Base-by-base conservation (phyloP, 2,113 vertebrate species). In the Morone chrysops region DNA sequence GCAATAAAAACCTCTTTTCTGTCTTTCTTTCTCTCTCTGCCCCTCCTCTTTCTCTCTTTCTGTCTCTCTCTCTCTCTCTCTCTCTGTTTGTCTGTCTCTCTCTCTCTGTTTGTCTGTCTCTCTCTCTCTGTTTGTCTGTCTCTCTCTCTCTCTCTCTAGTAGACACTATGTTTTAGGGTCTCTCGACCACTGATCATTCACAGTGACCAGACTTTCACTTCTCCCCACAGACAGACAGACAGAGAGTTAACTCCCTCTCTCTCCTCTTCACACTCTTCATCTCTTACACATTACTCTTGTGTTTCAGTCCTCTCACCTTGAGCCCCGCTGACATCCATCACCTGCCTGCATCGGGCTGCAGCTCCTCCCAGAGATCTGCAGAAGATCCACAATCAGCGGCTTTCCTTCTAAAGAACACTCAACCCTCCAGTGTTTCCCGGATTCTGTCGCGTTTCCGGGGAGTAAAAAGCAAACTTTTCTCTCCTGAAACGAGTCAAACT, bases 331-430 rank as follows among this genome's bases (percentile, higher is more conserved):
- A 77, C 84, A 60, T 89, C 86, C 92, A 93, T 92, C 92, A 93
- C 84, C 90, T 91, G 90, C 43, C 86, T 71, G 86, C 92, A 93
- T 92, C 78, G 47, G 80, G 70, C 83, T 53, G 75, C 77, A 51
- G 72, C 88, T 78, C 87, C 72, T 85, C 82, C 84, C 76, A 48
- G 10, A 4, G 53, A 51, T 0, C 80, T 65, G 17, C 5, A 25
- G 13, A 59, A 22, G 53, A 72, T 5, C 47, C 65, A 53, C 74
- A 9, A 25, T 4, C 25, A 0, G 0, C 47, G 1, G 22, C 8
- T 16, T 45, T 36, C 1, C 12, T 31, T 31, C 8, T 6, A 67
- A 40, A 17, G 16, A 18, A 2, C 8, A 36, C 68, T 8, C 47
- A 38, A 5, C 12, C 0, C 2, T 25, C 38, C 1, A 10, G 13